Evolutionary conservation across 2,888 invertebrate genomes (phyloP).

Genomic region (Cryptocephalus moraei): DNA sequence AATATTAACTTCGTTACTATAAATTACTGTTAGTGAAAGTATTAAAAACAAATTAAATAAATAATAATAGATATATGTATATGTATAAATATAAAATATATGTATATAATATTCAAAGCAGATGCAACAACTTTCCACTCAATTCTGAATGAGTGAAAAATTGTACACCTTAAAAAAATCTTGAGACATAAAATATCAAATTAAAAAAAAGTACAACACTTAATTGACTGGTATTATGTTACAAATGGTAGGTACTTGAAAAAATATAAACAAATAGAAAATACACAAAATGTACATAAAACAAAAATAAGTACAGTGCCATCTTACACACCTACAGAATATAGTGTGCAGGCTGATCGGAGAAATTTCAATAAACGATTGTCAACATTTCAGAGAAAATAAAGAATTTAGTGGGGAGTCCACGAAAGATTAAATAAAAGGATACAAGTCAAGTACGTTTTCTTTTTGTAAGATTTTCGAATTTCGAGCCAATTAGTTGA

Average conservation of each 20-base stretch:
- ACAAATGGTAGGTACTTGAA: slow-evolving; percentile 16
- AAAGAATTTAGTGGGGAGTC: neutral
- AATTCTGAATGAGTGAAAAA: slow-evolving; percentile 1
- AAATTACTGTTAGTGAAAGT: slow-evolving; percentile 22
- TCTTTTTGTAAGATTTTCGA: neutral
- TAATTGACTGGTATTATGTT: slow-evolving; percentile 29
- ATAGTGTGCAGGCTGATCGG: neutral
- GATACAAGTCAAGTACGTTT: neutral
- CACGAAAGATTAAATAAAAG: no score
- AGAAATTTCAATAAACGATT: no score
- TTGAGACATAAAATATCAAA: slow-evolving; percentile 1
- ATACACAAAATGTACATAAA: slow-evolving; percentile 24
- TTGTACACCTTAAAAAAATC: slow-evolving; percentile 4
- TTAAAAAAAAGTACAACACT: slow-evolving; percentile 19
- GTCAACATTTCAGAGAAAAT: neutral
- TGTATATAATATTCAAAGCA: neutral
- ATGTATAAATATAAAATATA: slow-evolving; percentile 9
- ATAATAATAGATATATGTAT: slow-evolving; percentile 22
- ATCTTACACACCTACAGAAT: slow-evolving; percentile 16
- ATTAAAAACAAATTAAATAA: slow-evolving; percentile 22
- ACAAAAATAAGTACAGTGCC: slow-evolving; percentile 29
- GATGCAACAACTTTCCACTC: neutral
- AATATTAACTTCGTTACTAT: slow-evolving; percentile 22
- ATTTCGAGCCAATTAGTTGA: neutral
- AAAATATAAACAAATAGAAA: slow-evolving; percentile 17